Base-by-base conservation (phyloP, 2,888 invertebrate genomes). In the Caenorhabditis plicata region DNA sequence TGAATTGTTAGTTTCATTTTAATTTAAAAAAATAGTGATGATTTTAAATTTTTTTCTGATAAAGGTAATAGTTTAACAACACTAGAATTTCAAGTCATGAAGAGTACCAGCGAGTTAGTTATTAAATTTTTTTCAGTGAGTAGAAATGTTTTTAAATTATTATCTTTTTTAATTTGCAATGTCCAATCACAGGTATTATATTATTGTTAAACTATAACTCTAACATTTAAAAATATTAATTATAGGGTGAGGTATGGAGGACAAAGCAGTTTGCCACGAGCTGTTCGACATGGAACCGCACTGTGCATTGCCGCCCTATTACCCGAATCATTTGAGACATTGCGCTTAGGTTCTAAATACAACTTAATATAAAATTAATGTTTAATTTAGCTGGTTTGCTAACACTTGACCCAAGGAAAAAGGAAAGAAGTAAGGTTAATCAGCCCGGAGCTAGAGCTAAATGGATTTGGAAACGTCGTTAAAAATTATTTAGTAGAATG, bases 391-490 rank as follows among this genome's bases (percentile, higher is more conserved):
- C 76, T 33, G 77, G 79, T 40, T 52, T 79, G n/a, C 61, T 78
- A 35, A 80, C 76, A 9, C 35, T 61, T 41, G 78, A 78, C 49
- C 75, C 75, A 22, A 57, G 78, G 7, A 66, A 65, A 40, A 76
- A 72, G 41, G 78, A 78, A 43, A 62, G 78, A 38, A 77, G 68
- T 47, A 78, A 78, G 53, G 71, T 77, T 36, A 79, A 76, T 52
- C 78, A 80, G 54, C 75, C 75, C 15, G 78, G 78, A 40, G 78
- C 78, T n/a, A 63, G 78, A 44, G 75, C 77, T 13, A 80, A 77
- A 66, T 80, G 78, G 79, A 77, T 78, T 49, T 78, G 78, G 78
- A 57, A 57, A 29, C 47, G 61, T 25, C 55, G 55, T 38, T 62
- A 44, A 52, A 27, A 36, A 32, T 51, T 49, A 2, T 27, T 25